Evolutionary conservation across 2,113 vertebrate genomes (phyloP).

Genomic region (Saimiri boliviensis): DNA sequence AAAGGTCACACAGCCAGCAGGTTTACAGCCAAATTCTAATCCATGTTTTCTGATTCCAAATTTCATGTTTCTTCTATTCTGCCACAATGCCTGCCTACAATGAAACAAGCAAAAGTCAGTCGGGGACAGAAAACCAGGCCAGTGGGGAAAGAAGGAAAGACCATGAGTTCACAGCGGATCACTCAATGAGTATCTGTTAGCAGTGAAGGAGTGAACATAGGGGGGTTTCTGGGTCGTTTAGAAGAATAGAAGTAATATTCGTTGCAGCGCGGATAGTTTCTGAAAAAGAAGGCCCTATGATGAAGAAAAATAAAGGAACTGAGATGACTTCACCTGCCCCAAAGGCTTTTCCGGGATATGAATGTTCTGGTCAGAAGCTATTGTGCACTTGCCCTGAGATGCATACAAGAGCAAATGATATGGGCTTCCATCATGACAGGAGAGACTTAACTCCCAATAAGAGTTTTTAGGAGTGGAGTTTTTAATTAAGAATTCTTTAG

Average conservation of each 20-base stretch:
- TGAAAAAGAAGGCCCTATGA: background rate
- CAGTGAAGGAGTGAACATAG: background rate
- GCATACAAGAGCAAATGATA: background rate
- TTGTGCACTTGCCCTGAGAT: background rate
- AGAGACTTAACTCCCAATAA: background rate
- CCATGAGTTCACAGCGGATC: background rate
- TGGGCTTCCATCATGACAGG: background rate
- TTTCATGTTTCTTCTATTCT: background rate
- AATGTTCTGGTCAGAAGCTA: background rate
- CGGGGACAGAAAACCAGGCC: background rate
- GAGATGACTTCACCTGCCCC: slow-evolving; percentile 4
- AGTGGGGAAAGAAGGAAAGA: background rate
- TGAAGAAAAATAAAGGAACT: slow-evolving; percentile 5
- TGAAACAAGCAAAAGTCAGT: background rate
- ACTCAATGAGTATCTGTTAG: background rate
- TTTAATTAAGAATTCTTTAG: background rate
- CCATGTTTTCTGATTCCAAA: background rate
- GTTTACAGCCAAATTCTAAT: background rate
- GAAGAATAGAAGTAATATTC: background rate
- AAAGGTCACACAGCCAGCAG: background rate
- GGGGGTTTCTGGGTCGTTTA: background rate
- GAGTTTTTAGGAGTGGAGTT: background rate
- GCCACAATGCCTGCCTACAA: background rate
- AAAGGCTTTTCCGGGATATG: background rate
- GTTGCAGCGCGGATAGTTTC: background rate